Conservation (phyloP, 1,140 invertebrate genomes). For the Eupristina koningsbergeri region DNA sequence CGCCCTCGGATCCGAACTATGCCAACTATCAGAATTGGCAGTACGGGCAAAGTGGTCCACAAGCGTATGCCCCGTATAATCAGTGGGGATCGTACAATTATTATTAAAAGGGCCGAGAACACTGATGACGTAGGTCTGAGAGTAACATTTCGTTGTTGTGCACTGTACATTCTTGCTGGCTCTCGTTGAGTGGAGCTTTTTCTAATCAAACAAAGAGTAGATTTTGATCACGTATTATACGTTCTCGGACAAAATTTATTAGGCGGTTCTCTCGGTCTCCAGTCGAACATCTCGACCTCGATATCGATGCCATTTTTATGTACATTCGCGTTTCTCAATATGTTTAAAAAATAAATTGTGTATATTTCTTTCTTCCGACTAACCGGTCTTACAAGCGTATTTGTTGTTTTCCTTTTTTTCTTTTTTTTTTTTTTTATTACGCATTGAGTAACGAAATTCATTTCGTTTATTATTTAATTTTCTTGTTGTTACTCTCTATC, state of each 20-base stretch:
- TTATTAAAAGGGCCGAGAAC: slow-evolving; percentile 62
- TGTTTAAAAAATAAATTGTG: slow-evolving; percentile 31
- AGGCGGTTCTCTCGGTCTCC: slow-evolving; percentile 20
- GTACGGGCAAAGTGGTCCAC: slow-evolving; percentile 76
- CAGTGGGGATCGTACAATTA: slow-evolving; percentile 79
- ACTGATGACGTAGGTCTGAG: slow-evolving; percentile 5
- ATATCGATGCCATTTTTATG: slow-evolving; percentile 41
- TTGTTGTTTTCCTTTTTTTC: slow-evolving; percentile 20
- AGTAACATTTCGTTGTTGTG: slow-evolving; percentile 37
- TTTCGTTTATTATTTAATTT: slow-evolving; percentile 18
- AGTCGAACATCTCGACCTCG: background rate
- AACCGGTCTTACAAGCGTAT: background rate
- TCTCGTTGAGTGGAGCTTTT: slow-evolving; percentile 4
- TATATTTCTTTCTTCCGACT: slow-evolving; percentile 32
- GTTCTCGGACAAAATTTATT: slow-evolving; percentile 21
- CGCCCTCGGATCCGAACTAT: slow-evolving; percentile 74
- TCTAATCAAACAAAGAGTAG: background rate
- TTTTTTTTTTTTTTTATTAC: background rate
- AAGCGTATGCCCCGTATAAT: slow-evolving; percentile 77
- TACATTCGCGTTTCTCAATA: slow-evolving; percentile 30
- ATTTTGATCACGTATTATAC: background rate
- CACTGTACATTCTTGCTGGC: slow-evolving; percentile 47
- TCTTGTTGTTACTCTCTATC: background rate
- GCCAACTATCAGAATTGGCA: slow-evolving; percentile 80
- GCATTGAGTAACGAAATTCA: slow-evolving; percentile 8